Conservation (phyloP, 2,797 vertebrate species). For the Premnoplex brunnescens region DNA sequence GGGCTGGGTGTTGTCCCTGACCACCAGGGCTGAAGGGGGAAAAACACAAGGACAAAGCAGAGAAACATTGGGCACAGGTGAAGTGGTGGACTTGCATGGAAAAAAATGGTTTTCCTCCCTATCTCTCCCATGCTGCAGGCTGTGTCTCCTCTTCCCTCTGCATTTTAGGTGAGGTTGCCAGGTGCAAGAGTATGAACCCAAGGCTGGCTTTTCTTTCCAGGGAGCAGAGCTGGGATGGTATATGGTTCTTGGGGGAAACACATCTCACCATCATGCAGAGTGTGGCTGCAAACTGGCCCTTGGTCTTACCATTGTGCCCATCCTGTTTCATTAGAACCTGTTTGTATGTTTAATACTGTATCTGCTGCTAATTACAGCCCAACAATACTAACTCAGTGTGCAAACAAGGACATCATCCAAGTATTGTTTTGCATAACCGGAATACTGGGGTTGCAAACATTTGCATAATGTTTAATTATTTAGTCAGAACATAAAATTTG, state of each 20-base stretch:
- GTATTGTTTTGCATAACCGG: slow-evolving; percentile 49
- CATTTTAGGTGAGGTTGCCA: not conserved
- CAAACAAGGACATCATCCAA: slow-evolving; percentile 44
- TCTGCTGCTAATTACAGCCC: slow-evolving; percentile 32
- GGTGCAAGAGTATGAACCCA: not conserved
- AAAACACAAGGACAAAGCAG: not conserved
- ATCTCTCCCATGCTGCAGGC: not conserved
- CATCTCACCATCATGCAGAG: rapidly evolving
- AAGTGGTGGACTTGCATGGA: not conserved
- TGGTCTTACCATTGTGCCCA: not conserved
- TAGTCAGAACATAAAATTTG: slow-evolving; percentile 43
- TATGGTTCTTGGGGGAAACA: not conserved
- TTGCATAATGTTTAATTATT: slow-evolving; percentile 65
- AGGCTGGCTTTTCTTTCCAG: not conserved
- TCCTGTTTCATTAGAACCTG: not conserved
- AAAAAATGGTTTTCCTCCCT: not conserved
- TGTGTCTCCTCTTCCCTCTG: not conserved
- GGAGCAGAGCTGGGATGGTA: not conserved
- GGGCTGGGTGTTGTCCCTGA: not conserved
- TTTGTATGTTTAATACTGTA: not conserved
- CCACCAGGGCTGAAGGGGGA: not conserved
- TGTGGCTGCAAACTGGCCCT: not conserved
- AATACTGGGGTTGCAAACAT: slow-evolving; percentile 19
- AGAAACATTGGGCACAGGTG: rapidly evolving
- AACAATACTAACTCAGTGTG: slow-evolving; percentile 9